Conservation (phyloP, 2,797 vertebrate species). For the Schizothorax lantsangensis region DNA sequence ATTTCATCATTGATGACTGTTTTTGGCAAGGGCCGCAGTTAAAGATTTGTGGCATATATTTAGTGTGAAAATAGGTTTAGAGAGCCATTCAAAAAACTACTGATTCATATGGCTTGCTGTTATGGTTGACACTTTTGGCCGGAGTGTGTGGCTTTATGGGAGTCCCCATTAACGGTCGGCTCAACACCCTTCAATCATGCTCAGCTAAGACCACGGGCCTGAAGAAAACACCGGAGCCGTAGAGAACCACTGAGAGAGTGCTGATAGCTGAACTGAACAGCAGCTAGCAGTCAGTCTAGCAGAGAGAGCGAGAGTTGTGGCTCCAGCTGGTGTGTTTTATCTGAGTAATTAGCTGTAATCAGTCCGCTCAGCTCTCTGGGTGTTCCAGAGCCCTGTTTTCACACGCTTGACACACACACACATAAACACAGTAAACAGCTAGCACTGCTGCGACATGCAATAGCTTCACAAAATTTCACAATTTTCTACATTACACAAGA, state of each 20-base stretch:
- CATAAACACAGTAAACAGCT: conserved; percentile 20
- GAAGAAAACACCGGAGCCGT: neutral
- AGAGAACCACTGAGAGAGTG: conserved; percentile 16
- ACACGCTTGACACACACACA: conserved; percentile 62
- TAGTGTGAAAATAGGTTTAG: conserved; percentile 34
- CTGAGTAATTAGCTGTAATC: conserved; percentile 76
- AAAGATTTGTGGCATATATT: conserved; percentile 41
- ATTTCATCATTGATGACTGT: conserved; percentile 30
- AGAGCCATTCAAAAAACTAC: conserved; percentile 23
- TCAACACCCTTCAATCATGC: conserved; percentile 53
- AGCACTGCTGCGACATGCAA: neutral
- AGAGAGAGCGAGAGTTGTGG: conserved; percentile 56
- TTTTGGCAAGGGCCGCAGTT: conserved; percentile 19
- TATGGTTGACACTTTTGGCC: conserved; percentile 40
- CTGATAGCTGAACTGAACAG: conserved; percentile 42
- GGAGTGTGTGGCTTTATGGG: conserved; percentile 34
- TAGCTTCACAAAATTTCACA: neutral
- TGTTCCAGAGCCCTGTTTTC: conserved; percentile 72
- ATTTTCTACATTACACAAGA: neutral
- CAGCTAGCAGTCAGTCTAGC: conserved; percentile 20
- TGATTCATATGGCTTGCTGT: conserved; percentile 37
- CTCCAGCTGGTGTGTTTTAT: conserved; percentile 76
- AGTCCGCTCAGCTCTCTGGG: conserved; percentile 75
- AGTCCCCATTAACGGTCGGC: conserved; percentile 44
- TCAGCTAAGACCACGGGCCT: conserved; percentile 17